phyloP scores from a whole-genome alignment of 2,113 vertebrate species.

The Rutilus rutilus region DNA sequence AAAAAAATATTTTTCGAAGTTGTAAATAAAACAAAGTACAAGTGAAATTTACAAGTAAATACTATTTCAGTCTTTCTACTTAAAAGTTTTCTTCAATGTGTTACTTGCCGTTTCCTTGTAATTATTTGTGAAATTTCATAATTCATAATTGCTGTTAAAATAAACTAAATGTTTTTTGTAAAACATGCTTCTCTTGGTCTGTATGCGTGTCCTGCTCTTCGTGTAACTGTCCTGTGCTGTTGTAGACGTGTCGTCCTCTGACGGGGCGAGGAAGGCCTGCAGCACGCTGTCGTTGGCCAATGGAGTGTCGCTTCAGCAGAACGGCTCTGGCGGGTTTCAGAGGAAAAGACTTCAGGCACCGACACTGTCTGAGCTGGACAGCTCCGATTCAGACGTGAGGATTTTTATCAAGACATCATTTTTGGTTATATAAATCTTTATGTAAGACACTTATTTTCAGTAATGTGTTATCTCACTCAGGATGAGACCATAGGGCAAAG shows the following conservation, averaged over 20 bases:
- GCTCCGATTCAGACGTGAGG: slow-evolving; percentile 94
- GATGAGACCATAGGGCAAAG: slow-evolving; percentile 82
- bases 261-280: slow-evolving; percentile 79
- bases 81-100: no score
- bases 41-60: no score
- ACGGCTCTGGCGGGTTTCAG: slow-evolving; percentile 67
- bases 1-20: no score
- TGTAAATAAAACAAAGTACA: no score
- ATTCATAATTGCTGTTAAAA: no score
- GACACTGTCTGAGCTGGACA: slow-evolving; percentile 89
- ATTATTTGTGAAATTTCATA: no score
- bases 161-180: not conserved
- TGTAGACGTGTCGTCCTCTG: slow-evolving; percentile 84
- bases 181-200: not conserved
- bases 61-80: no score
- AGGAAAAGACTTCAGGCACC: slow-evolving; percentile 92
- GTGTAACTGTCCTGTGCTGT: slow-evolving; percentile 54
- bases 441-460: not conserved
- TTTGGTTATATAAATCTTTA: not conserved
- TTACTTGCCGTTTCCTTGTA: no score
- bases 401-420: not conserved
- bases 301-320: slow-evolving; percentile 70
- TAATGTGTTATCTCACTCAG: slow-evolving; percentile 65
- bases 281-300: slow-evolving; percentile 79
- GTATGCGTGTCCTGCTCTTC: slow-evolving; percentile 55